Percentiles rank a stretch among this genome's conserved stretches.
These are phyloP conservation scores for Craseonycteris thonglongyai DNA, from an alignment of 2,113 vertebrate genomes.

Conservation along the genomic window DNA sequence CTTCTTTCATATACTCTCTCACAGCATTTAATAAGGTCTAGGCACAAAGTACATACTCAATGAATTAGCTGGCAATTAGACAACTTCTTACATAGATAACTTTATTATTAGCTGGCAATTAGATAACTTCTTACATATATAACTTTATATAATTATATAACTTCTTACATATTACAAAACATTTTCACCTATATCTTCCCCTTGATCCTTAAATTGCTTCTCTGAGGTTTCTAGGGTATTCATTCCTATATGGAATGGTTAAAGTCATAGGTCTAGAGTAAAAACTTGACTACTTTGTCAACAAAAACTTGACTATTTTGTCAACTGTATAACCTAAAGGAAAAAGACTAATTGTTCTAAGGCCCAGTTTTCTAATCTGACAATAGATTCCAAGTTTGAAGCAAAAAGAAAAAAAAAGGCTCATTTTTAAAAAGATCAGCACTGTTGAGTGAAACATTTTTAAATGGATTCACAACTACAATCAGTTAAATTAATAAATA, in stretches of 20 bases:
- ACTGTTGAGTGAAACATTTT: conserved; percentile 2
- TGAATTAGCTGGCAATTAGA: background rate
- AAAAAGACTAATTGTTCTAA: background rate
- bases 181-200: background rate
- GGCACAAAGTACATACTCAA: background rate
- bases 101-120: too few relatives aligned
- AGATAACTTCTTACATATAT: background rate
- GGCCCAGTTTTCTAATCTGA: background rate
- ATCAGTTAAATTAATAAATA: conserved; percentile 21
- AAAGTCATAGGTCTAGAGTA: background rate
- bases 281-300: background rate
- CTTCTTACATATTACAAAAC: background rate
- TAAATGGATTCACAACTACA: background rate
- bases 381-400: conserved; percentile 33
- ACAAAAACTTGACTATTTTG: too few relatives aligned
- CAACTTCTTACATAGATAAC: background rate
- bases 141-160: background rate
- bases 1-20: background rate
- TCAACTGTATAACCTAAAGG: background rate
- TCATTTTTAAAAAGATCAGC: background rate
- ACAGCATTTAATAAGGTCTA: background rate
- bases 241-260: background rate
- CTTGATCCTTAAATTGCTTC: conserved; percentile 12
- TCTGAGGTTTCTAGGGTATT: background rate
- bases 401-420: background rate